phyloP scores from a whole-genome alignment of 2,113 vertebrate genomes.

The Donacobius atricapilla region DNA sequence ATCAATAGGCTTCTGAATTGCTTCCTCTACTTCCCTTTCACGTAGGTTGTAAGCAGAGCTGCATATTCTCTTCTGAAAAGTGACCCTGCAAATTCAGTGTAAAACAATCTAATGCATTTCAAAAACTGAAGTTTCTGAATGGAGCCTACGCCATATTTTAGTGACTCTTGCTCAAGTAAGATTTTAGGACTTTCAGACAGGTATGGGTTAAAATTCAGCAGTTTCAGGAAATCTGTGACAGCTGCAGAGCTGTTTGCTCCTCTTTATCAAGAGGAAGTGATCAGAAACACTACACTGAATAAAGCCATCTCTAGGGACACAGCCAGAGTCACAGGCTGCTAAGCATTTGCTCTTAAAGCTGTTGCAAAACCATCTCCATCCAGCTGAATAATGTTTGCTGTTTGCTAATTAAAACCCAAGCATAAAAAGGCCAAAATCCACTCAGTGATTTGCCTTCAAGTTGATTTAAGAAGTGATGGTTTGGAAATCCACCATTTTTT shows the following conservation, averaged over 20 bases:
- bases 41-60: neutral
- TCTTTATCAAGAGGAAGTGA: slow-evolving; percentile 14
- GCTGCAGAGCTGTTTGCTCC: slow-evolving; percentile 26
- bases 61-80: neutral
- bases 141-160: rapidly evolving
- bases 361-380: slow-evolving; percentile 17
- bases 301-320: neutral
- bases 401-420: slow-evolving; percentile 40
- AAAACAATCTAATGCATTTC: neutral
- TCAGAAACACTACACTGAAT: neutral
- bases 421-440: neutral
- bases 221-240: neutral
- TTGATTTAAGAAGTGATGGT: neutral
- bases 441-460: neutral
- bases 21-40: neutral
- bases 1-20: neutral
- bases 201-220: slow-evolving; percentile 25
- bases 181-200: neutral
- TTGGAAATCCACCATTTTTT: neutral
- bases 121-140: neutral
- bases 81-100: neutral
- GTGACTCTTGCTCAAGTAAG: neutral
- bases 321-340: slow-evolving; percentile 6
- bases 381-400: slow-evolving; percentile 20
- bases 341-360: slow-evolving; percentile 8